Evolutionary conservation across 2,888 invertebrate genomes (phyloP).

Genomic region (Dasypogon diadema): DNA sequence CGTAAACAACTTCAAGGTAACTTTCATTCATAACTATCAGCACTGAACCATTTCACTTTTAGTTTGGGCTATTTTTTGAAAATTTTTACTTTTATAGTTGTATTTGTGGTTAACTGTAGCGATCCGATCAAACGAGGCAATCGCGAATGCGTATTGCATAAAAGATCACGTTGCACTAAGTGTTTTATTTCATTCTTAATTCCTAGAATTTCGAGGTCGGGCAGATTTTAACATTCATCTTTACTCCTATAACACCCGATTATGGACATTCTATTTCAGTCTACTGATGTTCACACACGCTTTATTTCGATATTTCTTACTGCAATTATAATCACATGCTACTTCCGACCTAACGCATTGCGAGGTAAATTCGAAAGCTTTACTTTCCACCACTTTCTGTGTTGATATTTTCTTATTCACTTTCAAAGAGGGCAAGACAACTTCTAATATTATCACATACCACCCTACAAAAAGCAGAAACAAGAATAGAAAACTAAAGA

Average conservation of each 20-base stretch:
- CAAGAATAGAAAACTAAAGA: not conserved
- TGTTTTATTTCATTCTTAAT: not conserved
- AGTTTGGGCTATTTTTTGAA: slow-evolving; percentile 16
- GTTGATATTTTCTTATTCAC: not conserved
- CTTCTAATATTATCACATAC: slow-evolving; percentile 14
- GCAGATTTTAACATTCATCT: not conserved
- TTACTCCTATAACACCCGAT: not conserved
- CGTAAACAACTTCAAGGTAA: slow-evolving; percentile 7
- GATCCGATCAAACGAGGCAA: not conserved
- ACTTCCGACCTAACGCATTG: slow-evolving; percentile 36
- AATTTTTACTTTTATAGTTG: not conserved
- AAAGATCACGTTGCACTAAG: not conserved
- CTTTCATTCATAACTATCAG: slow-evolving; percentile 26
- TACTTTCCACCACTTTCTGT: not conserved
- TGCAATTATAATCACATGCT: not conserved
- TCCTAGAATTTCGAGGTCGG: no score
- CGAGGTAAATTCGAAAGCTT: slow-evolving; percentile 2
- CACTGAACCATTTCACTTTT: slow-evolving; percentile 34
- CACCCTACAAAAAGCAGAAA: slow-evolving; percentile 3
- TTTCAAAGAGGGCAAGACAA: not conserved
- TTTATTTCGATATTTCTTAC: not conserved
- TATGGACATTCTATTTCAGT: not conserved
- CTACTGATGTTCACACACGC: not conserved
- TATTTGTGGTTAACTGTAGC: no score
- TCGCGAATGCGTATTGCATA: not conserved